Evolutionary conservation across 2,888 invertebrate genomes (phyloP), one percentile per base, ranked within the genome.

Genomic region (Argyresthia albistria): DNA sequence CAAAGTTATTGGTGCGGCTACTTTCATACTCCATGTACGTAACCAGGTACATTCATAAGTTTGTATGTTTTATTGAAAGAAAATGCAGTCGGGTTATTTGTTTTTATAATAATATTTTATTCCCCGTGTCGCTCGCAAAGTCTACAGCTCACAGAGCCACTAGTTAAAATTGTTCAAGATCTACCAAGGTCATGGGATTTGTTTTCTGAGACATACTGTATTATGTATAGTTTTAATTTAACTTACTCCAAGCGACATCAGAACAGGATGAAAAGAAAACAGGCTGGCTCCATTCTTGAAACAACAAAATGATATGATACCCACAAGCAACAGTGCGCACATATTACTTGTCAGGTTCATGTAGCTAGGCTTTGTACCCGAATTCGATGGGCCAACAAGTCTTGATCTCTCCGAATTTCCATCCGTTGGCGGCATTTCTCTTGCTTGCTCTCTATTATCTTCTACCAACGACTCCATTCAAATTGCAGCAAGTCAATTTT

Each of bases 171-270:
- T n/a, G n/a, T n/a, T n/a, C n/a, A n/a, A n/a, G n/a, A n/a, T n/a
- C n/a, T n/a, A n/a, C n/a, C n/a, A n/a, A n/a, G n/a, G n/a, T n/a
- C n/a, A n/a, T n/a, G n/a, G n/a, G n/a, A n/a, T n/a, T n/a, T n/a
- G n/a, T n/a, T n/a, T n/a, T n/a, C n/a, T n/a, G n/a, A n/a, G n/a
- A n/a, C n/a, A n/a, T n/a, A n/a, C n/a, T n/a, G n/a, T n/a, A n/a
- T n/a, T n/a, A n/a, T n/a, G n/a, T n/a, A n/a, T 25, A 25, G 6
- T 25, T 25, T 25, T 25, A 43, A 46, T 15, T 11, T 64, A 53
- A 65, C 86, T 80, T 73, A 88, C 88, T 65, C 88, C 88, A 16
- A 86, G 55, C 43, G 81, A 65, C 88, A 88, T 88, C 16, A 86
- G 62, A 52, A 67, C 76, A 14, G 88, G 88, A 65, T 88, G 88